phyloP scores from a whole-genome alignment of 2,888 invertebrate genomes.

The Herminia tarsipennalis region DNA sequence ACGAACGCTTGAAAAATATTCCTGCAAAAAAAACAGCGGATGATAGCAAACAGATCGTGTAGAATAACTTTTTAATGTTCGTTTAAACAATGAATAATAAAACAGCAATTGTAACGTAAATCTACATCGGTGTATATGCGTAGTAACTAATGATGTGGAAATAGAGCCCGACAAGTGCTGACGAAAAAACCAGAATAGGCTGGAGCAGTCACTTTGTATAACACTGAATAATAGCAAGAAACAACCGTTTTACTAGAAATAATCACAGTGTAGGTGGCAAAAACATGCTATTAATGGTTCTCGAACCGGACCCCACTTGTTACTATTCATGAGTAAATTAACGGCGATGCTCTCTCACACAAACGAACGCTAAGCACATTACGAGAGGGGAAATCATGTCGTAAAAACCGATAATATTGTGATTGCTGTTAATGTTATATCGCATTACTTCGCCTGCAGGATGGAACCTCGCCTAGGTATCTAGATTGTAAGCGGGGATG shows the following conservation, averaged over 20 bases:
- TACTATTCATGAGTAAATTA: constrained; percentile 79
- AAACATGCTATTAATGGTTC: constrained; percentile 73
- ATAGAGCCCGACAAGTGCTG: constrained; percentile 50
- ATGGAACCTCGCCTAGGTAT: background rate
- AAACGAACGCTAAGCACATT: constrained; percentile 49
- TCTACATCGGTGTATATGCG: constrained; percentile 40
- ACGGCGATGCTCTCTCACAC: constrained; percentile 60
- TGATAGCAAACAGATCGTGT: constrained; percentile 41
- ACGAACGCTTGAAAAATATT: too few species aligned
- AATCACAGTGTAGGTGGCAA: constrained; percentile 77
- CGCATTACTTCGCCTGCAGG: constrained; percentile 17
- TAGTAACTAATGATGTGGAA: constrained; percentile 71
- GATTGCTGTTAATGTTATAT: constrained; percentile 36
- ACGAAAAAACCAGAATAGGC: constrained; percentile 63
- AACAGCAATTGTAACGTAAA: constrained; percentile 36
- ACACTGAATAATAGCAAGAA: constrained; percentile 75
- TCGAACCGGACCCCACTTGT: constrained; percentile 62
- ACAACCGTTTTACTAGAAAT: constrained; percentile 77
- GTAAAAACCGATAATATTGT: constrained; percentile 46
- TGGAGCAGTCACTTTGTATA: constrained; percentile 71
- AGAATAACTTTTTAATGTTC: constrained; percentile 37
- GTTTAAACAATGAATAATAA: constrained; percentile 49
- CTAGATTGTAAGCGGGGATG: too few species aligned
- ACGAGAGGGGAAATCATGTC: constrained; percentile 41
- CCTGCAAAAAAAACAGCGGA: constrained; percentile 16